These are phyloP conservation scores for Myiagra hebetior DNA, from an alignment of 2,113 vertebrate species.

Conservation along the genomic window DNA sequence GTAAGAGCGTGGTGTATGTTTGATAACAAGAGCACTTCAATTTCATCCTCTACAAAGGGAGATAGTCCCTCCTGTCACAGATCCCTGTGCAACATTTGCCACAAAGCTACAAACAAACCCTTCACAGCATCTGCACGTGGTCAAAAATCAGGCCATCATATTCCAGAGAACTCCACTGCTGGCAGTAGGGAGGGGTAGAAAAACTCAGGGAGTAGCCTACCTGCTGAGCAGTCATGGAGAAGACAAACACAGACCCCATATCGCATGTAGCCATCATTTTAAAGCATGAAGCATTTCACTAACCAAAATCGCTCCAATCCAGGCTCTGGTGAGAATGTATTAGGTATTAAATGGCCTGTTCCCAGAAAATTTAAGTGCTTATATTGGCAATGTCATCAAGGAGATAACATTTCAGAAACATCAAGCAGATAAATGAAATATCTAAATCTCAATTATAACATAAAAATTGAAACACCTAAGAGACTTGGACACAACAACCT, in stretches of 20 bases:
- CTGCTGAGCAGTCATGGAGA: background rate
- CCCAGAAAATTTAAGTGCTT: background rate
- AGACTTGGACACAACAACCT: background rate
- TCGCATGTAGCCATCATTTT: background rate
- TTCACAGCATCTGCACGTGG: background rate
- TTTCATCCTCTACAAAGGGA: background rate
- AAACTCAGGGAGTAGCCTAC: background rate
- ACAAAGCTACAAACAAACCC: background rate
- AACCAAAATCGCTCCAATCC: background rate
- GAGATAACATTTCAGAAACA: background rate
- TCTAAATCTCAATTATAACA: background rate
- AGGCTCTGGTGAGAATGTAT: background rate
- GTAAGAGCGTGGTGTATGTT: background rate
- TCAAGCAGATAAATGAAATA: background rate
- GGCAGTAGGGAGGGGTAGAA: background rate
- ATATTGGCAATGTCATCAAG: background rate
- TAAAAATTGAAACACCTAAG: background rate
- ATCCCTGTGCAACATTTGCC: background rate
- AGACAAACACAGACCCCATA: background rate
- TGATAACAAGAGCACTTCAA: background rate
- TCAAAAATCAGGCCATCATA: background rate
- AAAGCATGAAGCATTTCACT: background rate
- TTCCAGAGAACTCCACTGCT: background rate
- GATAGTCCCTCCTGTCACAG: background rate
- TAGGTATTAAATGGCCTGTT: background rate